These are phyloP conservation scores for Dendropsophus ebraccatus DNA, from an alignment of 2,113 vertebrate genomes.

Conservation along the genomic window DNA sequence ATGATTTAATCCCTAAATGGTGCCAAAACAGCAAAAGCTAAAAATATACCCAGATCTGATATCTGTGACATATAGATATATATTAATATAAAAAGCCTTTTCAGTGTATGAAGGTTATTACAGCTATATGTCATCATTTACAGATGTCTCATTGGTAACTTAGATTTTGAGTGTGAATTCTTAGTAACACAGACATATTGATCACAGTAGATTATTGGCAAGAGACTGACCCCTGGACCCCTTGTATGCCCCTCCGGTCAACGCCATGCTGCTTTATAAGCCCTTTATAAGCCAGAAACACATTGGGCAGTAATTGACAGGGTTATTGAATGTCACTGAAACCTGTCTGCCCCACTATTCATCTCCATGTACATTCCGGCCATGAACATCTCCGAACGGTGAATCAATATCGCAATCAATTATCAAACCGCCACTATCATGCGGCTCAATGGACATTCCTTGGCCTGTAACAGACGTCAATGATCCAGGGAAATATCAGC, in stretches of 20 bases:
- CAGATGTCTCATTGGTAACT: neutral
- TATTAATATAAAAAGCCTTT: no score
- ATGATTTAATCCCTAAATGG: no score
- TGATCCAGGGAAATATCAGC: slow-evolving; percentile 1
- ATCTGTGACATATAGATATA: no score
- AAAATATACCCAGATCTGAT: no score
- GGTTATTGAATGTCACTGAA: slow-evolving; percentile 38
- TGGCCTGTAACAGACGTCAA: slow-evolving; percentile 13
- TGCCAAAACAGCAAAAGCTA: no score
- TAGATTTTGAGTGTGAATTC: neutral
- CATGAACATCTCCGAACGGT: neutral
- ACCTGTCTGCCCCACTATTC: slow-evolving; percentile 10
- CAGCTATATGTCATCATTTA: neutral
- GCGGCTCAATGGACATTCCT: neutral
- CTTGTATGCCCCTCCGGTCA: neutral
- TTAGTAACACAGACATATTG: neutral
- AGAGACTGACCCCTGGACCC: neutral
- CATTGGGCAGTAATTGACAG: slow-evolving; percentile 42
- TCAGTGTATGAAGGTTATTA: neutral
- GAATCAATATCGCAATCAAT: slow-evolving; percentile 51
- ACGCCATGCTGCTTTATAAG: neutral
- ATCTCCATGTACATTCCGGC: neutral
- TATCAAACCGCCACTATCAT: slow-evolving; percentile 13
- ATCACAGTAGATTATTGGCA: slow-evolving; percentile 1
- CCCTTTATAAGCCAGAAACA: neutral